These are phyloP conservation scores for Prosapia bicincta DNA, from an alignment of 2,888 invertebrate genomes.

Conservation along the genomic window DNA sequence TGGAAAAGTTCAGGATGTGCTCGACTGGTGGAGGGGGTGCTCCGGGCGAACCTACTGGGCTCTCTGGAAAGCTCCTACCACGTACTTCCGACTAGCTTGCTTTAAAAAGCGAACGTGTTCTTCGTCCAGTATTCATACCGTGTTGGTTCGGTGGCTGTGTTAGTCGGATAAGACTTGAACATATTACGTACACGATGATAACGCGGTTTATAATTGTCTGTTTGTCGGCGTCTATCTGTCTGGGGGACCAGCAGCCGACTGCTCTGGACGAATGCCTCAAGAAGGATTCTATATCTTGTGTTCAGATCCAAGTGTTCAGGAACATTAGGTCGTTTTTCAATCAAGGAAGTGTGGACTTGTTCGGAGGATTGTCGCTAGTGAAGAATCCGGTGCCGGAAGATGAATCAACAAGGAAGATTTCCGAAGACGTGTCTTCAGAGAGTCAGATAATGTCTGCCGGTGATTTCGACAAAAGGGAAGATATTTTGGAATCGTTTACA, in stretches of 20 bases:
- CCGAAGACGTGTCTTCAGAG: constrained; percentile 50
- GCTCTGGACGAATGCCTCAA: constrained; percentile 54
- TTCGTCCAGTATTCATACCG: not conserved
- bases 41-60: not conserved
- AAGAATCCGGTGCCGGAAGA: constrained; percentile 44
- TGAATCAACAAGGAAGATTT: constrained; percentile 48
- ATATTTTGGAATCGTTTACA: constrained; percentile 56
- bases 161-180: not conserved
- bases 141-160: not conserved
- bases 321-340: constrained; percentile 57
- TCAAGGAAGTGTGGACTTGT: constrained; percentile 54
- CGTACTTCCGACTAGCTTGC: not conserved
- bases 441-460: constrained; percentile 44
- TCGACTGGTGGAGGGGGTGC: not conserved
- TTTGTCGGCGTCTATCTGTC: constrained; percentile 10
- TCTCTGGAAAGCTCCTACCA: not conserved
- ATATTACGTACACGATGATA: not conserved
- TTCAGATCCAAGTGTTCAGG: constrained; percentile 55
- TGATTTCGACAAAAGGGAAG: constrained; percentile 53
- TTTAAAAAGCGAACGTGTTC: not conserved
- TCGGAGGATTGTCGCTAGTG: constrained; percentile 54
- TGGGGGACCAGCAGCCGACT: constrained; percentile 19
- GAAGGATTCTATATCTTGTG: constrained; percentile 61
- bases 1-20: constrained; percentile 4
- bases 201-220: constrained; percentile 9